Evolutionary conservation across 2,113 vertebrate genomes (phyloP), one percentile per base, ranked within the genome.

Genomic region (Paramisgurnus dabryanus): DNA sequence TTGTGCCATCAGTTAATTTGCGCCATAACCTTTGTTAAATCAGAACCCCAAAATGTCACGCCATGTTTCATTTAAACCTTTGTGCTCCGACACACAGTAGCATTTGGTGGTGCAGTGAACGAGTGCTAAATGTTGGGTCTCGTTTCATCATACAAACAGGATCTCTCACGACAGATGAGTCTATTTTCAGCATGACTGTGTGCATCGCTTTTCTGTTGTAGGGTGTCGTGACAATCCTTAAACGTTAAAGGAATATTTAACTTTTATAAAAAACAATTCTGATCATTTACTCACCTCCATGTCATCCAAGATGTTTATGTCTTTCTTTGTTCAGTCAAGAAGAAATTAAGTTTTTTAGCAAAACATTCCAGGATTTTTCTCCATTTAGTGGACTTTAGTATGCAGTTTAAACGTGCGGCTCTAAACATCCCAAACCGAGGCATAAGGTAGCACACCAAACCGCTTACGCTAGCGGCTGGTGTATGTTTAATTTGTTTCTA

Each of bases 151-250:
- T 18, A 67, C 49, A 18, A 8, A 49, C 66, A 66, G 71, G 27
- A 67, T 41, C 18, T 76, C 34, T 47, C 10, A 47, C 43, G 81
- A 55, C 22, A 53, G 45, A 77, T 15, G 4, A 27, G 22, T 57
- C 61, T 65, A 66, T 70, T 71, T 70, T 58, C 82, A 75, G 79
- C 49, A 47, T 80, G 69, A 75, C 61, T 74, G 57, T 34, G 61
- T 63, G 50, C 67, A 58, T 74, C 70, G 34, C 61, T 45, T 13
- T 72, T 66, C n/a, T 67, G n/a, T 55, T 63, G 43, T 3, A 71
- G 49, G 15, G 22, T 57, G 61, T 67, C 60, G 12, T 66, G 4
- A 3, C 69, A 39, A 18, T 63, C 49, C 57, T 63, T 68, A 27
- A 27, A 68, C 13, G 2, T 64, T 75, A 64, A 75, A 49, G 57